phyloP scores from a whole-genome alignment of 2,113 vertebrate genomes.

The Aptenodytes patagonicus region DNA sequence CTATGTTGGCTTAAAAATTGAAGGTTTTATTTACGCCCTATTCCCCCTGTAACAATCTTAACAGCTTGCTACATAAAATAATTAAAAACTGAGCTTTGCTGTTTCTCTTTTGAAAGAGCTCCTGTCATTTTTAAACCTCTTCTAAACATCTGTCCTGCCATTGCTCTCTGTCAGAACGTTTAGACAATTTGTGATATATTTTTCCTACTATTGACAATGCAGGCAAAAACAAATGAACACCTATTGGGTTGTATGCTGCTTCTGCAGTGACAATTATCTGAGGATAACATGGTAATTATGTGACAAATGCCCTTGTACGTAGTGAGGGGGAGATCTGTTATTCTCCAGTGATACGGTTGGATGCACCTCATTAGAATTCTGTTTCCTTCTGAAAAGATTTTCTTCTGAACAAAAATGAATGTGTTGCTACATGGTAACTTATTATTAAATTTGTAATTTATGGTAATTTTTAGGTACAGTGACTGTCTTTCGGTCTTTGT shows the following conservation, averaged over 20 bases:
- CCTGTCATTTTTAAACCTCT: neutral
- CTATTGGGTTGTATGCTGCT: neutral
- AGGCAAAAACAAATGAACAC: neutral
- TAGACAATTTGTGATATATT: neutral
- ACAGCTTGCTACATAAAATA: neutral
- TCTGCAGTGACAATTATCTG: neutral
- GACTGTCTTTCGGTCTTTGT: neutral
- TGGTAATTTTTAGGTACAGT: neutral
- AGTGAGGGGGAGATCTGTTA: neutral
- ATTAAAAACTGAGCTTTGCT: neutral
- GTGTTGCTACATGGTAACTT: neutral
- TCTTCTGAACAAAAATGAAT: neutral
- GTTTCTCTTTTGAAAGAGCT: neutral
- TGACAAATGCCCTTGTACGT: neutral
- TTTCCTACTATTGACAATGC: neutral
- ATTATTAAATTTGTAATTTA: neutral
- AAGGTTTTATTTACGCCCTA: neutral
- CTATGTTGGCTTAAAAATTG: neutral
- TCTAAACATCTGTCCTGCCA: neutral
- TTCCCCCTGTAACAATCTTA: neutral
- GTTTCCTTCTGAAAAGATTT: neutral
- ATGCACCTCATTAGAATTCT: neutral
- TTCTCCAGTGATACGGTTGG: neutral
- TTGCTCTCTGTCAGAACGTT: neutral
- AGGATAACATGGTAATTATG: neutral